A percentile compares a stretch with the other conserved stretches of the same genome.
These are phyloP conservation scores for Scelioninae gen. 2 DNA, from an alignment of 2,888 invertebrate genomes.

Conservation along the genomic window DNA sequence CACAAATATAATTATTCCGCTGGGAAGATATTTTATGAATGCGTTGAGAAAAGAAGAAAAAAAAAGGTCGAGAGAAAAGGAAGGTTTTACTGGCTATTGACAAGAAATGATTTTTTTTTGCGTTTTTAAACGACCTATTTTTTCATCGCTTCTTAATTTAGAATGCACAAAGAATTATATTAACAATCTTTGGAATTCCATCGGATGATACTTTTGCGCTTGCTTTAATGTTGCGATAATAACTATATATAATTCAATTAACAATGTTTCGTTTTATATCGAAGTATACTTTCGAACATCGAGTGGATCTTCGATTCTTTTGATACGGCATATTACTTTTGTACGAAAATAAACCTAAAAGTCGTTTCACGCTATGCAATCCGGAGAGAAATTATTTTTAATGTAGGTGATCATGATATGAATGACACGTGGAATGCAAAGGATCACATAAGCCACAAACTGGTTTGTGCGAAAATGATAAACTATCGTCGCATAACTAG, in stretches of 20 bases:
- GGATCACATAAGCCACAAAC: constrained; percentile 45
- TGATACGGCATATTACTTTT: no score
- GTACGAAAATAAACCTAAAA: no score
- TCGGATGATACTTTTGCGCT: no score
- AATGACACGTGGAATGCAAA: constrained; percentile 44
- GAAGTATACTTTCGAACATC: no score
- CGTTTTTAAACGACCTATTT: no score
- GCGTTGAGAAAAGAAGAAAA: background rate
- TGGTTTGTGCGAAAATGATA: constrained; percentile 33
- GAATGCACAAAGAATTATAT: no score
- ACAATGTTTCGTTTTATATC: no score
- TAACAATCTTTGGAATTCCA: no score
- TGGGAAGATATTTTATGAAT: constrained; percentile 13
- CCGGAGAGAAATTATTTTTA: constrained; percentile 21
- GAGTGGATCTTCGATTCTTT: no score
- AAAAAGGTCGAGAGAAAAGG: background rate
- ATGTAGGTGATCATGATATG: constrained; percentile 23
- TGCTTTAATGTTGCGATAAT: no score
- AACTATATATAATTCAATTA: no score
- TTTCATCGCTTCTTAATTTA: no score
- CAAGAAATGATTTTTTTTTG: background rate
- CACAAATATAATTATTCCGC: background rate
- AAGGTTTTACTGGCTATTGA: background rate
- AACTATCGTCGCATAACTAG: constrained; percentile 42
- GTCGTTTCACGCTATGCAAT: background rate